A percentile compares a stretch with the other conserved stretches of the same genome.
These are phyloP conservation scores for Trochalopteron elliotii DNA, from an alignment of 2,113 vertebrate genomes.

Conservation along the genomic window DNA sequence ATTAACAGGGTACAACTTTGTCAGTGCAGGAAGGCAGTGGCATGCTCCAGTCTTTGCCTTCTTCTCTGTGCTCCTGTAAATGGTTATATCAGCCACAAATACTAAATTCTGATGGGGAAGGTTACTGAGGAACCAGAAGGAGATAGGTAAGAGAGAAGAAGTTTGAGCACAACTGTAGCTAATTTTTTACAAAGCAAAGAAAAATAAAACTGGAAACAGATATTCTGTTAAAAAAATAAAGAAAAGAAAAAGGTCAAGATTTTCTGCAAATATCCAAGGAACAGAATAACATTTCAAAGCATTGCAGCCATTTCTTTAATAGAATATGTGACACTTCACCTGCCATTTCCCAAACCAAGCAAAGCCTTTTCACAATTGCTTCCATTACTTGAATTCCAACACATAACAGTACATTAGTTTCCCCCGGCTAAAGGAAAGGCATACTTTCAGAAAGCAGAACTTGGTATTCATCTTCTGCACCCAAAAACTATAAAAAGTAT, in stretches of 20 bases:
- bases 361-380: background rate
- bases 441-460: background rate
- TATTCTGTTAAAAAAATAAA: background rate
- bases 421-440: background rate
- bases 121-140: background rate
- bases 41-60: background rate
- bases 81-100: background rate
- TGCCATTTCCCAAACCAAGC: background rate
- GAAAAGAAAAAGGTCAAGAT: background rate
- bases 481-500: background rate
- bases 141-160: background rate
- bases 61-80: background rate
- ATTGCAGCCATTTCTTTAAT: background rate
- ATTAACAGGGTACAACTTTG: background rate
- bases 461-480: background rate
- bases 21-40: background rate
- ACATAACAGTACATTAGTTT: background rate
- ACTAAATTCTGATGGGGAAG: background rate
- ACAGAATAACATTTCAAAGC: background rate
- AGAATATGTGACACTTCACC: background rate
- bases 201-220: background rate
- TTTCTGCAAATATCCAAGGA: background rate
- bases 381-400: background rate
- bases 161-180: background rate
- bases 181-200: background rate